A percentile compares a stretch with the other conserved stretches of the same genome.
Conservation (phyloP, 2,888 invertebrate species). For the Polymixis flavicincta region DNA sequence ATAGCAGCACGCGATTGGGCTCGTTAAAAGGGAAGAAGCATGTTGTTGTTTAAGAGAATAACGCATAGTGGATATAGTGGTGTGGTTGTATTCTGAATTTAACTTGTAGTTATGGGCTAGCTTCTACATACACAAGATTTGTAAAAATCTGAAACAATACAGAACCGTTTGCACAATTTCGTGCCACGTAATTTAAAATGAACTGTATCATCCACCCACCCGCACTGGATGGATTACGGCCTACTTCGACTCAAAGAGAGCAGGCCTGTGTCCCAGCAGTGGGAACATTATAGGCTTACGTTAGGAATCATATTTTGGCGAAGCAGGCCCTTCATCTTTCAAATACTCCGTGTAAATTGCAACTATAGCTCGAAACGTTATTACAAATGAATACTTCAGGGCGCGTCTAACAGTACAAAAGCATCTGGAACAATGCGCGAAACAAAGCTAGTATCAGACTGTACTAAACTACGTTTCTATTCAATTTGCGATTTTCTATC, state of each 20-base stretch:
- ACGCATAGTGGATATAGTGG: background rate
- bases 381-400: conserved; percentile 43
- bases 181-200: background rate
- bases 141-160: background rate
- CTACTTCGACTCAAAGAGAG: too few relatives aligned
- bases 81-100: background rate
- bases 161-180: background rate
- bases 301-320: background rate
- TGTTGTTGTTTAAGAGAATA: background rate
- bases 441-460: conserved; percentile 75
- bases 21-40: conserved; percentile 11
- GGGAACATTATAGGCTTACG: too few relatives aligned
- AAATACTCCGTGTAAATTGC: conserved; percentile 21
- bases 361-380: conserved; percentile 24
- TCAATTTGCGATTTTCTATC: conserved; percentile 81
- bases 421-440: conserved; percentile 71
- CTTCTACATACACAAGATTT: background rate
- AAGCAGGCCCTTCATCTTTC: conserved; percentile 9
- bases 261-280: too few relatives aligned
- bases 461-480: conserved; percentile 78
- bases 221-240: too few relatives aligned
- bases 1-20: conserved; percentile 14
- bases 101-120: background rate
- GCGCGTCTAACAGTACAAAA: conserved; percentile 57
- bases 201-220: too few relatives aligned